Evolutionary conservation across 2,113 vertebrate genomes (phyloP), one percentile per base, ranked within the genome.

Genomic region (Rhinichthys klamathensis): DNA sequence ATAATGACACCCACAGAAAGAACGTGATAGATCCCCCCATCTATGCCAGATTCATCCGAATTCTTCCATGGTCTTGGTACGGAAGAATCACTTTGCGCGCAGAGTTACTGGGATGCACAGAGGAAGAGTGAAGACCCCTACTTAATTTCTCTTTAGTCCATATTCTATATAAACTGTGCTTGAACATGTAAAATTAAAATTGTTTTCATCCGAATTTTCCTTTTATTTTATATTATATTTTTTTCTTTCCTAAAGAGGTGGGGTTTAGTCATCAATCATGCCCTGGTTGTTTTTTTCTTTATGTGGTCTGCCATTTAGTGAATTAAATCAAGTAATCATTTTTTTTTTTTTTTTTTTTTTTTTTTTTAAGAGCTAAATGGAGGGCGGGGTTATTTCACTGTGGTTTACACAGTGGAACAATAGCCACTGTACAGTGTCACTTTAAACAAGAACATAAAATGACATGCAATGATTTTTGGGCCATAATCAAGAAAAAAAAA

Each of bases 1-100:
- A 99, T 95, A 99, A 99, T 0, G 98, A 99, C 91, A 99, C 98
- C 0, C 98, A 99, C 95, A 97, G 98, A 91, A 99, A 99, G 95
- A 99, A 99, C 0, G 97, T 98, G 92, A 97, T 99, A 10, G 97
- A 98, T 56, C 97, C 97, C 0, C 97, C 98, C 0, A 96, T 99
- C 94, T 94, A 95, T 0, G 95, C 98, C 25, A 95, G 95, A 73
- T 94, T 97, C 70, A 38, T 99, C 86, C 94, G 98, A 91, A 97
- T 99, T 92, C 96, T 99, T 8, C 98, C 98, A 0, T 99, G 98
- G 98, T 99, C 98, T 0, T 99, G 98, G 98, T 99, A 99, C 0
- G 97, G 98, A 84, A 95, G 98, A 88, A 99, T 99, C 95, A 99
- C 98, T 46, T 95, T 99, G 95, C 94, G 98, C 67, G 96, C 94